phyloP scores from a whole-genome alignment of 2,797 vertebrate species.

The Sebastiscus tertius region DNA sequence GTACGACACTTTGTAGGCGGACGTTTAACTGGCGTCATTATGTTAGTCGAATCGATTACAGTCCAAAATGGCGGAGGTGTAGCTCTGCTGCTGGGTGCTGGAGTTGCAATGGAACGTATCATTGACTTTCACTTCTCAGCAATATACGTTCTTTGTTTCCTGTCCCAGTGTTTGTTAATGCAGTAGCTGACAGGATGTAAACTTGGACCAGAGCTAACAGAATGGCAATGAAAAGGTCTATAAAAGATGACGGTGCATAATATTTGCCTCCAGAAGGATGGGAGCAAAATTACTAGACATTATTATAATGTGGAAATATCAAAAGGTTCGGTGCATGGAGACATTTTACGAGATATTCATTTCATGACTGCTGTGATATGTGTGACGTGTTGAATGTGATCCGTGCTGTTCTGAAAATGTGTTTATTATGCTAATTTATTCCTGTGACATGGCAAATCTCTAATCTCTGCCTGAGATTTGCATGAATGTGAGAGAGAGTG shows the following conservation, averaged over 20 bases:
- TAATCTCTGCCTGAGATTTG: background rate
- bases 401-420: conserved; percentile 2
- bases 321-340: conserved; percentile 27
- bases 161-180: too few relatives aligned
- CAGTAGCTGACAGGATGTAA: too few relatives aligned
- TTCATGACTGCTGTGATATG: conserved; percentile 15
- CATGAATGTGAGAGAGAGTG: background rate
- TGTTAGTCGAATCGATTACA: too few relatives aligned
- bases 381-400: conserved; percentile 15
- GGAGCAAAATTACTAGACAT: background rate
- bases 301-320: background rate
- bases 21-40: too few relatives aligned
- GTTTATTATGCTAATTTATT: conserved; percentile 50
- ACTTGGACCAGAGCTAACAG: too few relatives aligned
- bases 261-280: background rate
- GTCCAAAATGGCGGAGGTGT: too few relatives aligned
- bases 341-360: conserved; percentile 37
- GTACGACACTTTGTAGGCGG: too few relatives aligned
- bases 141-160: too few relatives aligned
- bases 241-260: background rate
- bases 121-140: too few relatives aligned
- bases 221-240: background rate
- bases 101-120: too few relatives aligned
- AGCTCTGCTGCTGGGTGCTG: too few relatives aligned
- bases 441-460: conserved; percentile 6